phyloP scores from a whole-genome alignment of 2,888 invertebrate genomes.

The Eupithecia subfuscata region DNA sequence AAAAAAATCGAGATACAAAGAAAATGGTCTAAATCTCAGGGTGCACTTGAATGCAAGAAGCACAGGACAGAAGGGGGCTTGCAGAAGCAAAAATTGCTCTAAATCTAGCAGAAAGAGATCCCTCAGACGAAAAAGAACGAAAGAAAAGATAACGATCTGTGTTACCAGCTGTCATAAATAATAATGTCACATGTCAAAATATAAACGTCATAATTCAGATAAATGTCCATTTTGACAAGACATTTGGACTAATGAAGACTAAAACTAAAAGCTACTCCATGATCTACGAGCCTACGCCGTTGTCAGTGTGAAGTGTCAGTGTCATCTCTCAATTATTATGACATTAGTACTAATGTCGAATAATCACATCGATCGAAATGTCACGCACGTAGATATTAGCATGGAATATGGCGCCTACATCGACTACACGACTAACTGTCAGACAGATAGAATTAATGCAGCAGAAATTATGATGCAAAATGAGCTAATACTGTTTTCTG shows the following conservation, averaged over 20 bases:
- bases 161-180: background rate
- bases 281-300: constrained; percentile 62
- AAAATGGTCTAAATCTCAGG: too few relatives aligned
- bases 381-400: constrained; percentile 56
- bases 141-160: background rate
- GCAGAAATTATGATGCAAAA: constrained; percentile 18
- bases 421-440: constrained; percentile 41
- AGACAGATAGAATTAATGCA: constrained; percentile 34
- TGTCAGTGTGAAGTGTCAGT: constrained; percentile 50
- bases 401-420: constrained; percentile 55
- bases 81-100: too few relatives aligned
- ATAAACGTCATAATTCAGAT: background rate
- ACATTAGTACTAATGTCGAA: constrained; percentile 57
- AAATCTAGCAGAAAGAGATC: background rate
- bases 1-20: too few relatives aligned
- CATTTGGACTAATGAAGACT: constrained; percentile 35
- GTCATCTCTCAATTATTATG: constrained; percentile 59
- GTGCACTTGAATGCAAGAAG: too few relatives aligned
- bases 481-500: constrained; percentile 12
- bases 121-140: background rate
- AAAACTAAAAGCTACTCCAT: constrained; percentile 41
- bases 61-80: too few relatives aligned
- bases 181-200: background rate
- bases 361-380: constrained; percentile 61
- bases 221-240: background rate